phyloP scores from a whole-genome alignment of 2,113 vertebrate species.

The Daboia siamensis region DNA sequence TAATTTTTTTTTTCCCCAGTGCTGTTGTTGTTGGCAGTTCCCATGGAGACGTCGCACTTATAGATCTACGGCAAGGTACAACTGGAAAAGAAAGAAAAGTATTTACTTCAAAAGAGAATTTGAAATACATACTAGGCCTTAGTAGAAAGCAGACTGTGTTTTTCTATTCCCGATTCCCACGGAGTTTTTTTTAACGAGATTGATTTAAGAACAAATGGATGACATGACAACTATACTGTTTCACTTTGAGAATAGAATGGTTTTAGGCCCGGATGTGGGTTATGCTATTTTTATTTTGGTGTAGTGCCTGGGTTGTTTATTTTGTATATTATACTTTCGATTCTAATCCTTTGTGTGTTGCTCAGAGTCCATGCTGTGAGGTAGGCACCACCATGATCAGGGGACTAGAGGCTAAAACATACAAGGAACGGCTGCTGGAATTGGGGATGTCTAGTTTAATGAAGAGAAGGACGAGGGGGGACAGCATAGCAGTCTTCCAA shows the following conservation, averaged over 20 bases:
- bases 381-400: not conserved
- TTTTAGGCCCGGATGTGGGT: not conserved
- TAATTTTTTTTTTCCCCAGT: conserved; percentile 13
- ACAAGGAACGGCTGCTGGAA: no score
- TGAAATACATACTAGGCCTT: no score
- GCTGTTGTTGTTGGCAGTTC: conserved; percentile 85
- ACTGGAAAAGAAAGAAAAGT: not conserved
- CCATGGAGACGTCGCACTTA: conserved; percentile 78
- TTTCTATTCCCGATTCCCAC: not conserved
- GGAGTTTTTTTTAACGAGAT: not conserved
- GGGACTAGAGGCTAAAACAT: no score
- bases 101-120: not conserved
- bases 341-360: not conserved
- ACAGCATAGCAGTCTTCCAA: no score
- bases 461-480: no score
- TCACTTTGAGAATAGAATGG: not conserved
- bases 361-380: not conserved
- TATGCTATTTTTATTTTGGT: not conserved
- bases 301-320: not conserved
- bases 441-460: no score
- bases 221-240: not conserved
- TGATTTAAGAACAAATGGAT: not conserved
- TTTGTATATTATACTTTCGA: not conserved
- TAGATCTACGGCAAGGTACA: conserved; percentile 83
- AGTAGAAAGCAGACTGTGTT: not conserved